Conservation (phyloP, 2,888 invertebrate species). For the Cataglyphis albicans region DNA sequence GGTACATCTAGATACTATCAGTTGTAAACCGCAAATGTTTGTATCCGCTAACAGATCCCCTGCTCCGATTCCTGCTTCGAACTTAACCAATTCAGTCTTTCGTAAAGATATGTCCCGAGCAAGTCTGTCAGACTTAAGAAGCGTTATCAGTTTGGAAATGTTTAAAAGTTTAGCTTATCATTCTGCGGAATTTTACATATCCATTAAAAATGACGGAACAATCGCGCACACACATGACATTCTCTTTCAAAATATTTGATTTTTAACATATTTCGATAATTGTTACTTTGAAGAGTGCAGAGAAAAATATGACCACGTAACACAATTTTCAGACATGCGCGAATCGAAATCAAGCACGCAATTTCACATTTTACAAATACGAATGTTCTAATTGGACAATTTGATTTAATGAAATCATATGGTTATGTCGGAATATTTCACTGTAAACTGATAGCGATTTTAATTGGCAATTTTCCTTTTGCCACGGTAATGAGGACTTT, state of each 20-base stretch:
- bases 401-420: constrained; percentile 68
- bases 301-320: not conserved
- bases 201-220: not conserved
- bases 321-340: constrained; percentile 39
- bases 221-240: not conserved
- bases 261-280: constrained; percentile 45
- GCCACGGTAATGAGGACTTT: constrained; percentile 25
- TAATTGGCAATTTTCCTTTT: constrained; percentile 62
- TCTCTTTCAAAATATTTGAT: constrained; percentile 4
- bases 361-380: constrained; percentile 60
- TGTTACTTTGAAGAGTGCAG: constrained; percentile 41
- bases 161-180: constrained; percentile 1
- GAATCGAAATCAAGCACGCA: constrained; percentile 57
- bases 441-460: constrained; percentile 58
- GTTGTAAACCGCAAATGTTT: constrained; percentile 47
- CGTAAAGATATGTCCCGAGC: constrained; percentile 10
- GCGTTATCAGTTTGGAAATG: constrained; percentile 13
- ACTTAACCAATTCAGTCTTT: constrained; percentile 19
- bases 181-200: not conserved
- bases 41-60: constrained; percentile 24
- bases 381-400: constrained; percentile 68
- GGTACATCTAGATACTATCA: constrained; percentile 44
- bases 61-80: not conserved
- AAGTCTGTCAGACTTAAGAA: constrained; percentile 17
- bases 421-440: constrained; percentile 53